phyloP scores from a whole-genome alignment of 2,113 vertebrate species.

The Amphilophus citrinellus region DNA sequence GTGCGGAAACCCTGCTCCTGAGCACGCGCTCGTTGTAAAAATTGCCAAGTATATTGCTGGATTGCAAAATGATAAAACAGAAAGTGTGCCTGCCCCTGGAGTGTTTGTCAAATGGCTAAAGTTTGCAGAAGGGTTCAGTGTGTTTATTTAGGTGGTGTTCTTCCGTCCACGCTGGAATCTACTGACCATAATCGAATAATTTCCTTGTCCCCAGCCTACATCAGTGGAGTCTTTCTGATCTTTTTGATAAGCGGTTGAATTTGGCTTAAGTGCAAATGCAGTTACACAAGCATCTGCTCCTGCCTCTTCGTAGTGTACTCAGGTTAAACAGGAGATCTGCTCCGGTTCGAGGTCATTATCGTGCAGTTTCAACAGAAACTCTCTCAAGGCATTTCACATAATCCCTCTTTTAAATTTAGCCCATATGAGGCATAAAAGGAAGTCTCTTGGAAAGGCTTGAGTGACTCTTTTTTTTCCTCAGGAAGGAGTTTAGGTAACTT shows the following conservation, averaged over 20 bases:
- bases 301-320: not conserved
- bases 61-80: not conserved
- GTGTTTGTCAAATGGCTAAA: not conserved
- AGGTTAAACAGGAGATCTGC: not conserved
- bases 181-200: not conserved
- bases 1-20: not conserved
- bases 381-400: not conserved
- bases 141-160: constrained; percentile 1
- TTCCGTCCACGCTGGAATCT: not conserved
- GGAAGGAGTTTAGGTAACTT: constrained; percentile 28
- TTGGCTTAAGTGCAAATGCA: not conserved
- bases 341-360: not conserved
- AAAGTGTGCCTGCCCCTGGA: not conserved
- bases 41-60: not conserved
- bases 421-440: not conserved
- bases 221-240: not conserved
- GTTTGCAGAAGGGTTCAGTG: not conserved
- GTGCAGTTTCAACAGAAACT: not conserved
- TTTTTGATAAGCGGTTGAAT: constrained; percentile 1
- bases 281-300: not conserved
- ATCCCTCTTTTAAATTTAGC: not conserved
- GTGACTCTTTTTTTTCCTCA: not conserved
- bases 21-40: not conserved
- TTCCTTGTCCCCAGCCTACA: not conserved
- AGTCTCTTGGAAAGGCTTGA: constrained; percentile 14